Base-by-base conservation (phyloP, 2,113 vertebrate genomes). In the Pomatorhinus ruficollis region DNA sequence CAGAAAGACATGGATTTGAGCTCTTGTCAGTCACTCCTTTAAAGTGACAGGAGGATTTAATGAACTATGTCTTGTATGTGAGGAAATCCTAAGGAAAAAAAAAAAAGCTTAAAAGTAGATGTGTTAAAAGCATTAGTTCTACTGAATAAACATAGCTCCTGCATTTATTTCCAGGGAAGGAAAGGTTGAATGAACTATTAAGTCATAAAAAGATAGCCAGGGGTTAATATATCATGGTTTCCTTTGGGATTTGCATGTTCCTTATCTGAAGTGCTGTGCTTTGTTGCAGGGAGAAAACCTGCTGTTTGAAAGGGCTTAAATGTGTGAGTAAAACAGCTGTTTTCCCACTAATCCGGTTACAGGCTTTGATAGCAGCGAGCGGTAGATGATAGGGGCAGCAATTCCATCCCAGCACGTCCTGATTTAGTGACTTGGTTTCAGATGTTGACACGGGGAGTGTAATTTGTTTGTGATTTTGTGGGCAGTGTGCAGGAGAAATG, bases 301-400 rank as follows among this genome's bases (percentile, higher is more conserved):
- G 96, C 97, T 98, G 96, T 96, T 97, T 86, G 87, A 87, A 93
- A 93, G 91, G 96, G 92, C 93, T 96, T 87, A 95, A 97, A 93
- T 84, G 47, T 52, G 72, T 93, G 90, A 71, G 40, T 97, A 94
- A 89, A 96, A 91, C 83, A 94, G 87, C 97, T 97, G 95, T 97
- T 98, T 96, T 37, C 93, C 85, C 85, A 89, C 90, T 97, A 98
- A 98, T 98, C 96, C 40, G 2, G 95, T 98, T 98, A 97, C 19
- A 56, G 72, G 92, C 96, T 98, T 97, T 98, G 97, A 97, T 97
- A 90, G 74, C 93, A 96, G 92, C 84, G 87, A 97, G 91, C 89
- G 20, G 96, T 70, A 85, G 96, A 97, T 97, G 93, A 97, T 91
- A 90, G 96, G 86, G 95, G 92, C 85, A 94, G 83, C 93, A 96